Evolutionary conservation across 2,888 invertebrate genomes (phyloP), one percentile per base, ranked within the genome.

Genomic region (Caenorhabditis sp.): DNA sequence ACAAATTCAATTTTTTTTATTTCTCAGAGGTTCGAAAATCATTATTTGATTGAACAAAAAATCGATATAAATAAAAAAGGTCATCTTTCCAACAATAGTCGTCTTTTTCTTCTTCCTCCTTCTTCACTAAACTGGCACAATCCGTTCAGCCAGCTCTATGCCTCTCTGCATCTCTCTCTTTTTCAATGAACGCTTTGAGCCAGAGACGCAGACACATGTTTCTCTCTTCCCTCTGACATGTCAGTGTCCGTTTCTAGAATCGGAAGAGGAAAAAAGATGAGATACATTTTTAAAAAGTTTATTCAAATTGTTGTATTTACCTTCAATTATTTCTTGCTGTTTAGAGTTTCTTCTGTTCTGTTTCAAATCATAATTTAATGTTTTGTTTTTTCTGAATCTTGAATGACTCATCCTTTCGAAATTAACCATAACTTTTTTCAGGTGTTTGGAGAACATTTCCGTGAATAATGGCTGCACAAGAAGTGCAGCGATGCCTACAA

Each of bases 401-500:
- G 3, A 17, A 43, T 43, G 43, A 43, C 43, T 43, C 43, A 43
- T 14, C 43, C 14, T 43, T 43, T 43, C 31, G 10, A 43, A 43
- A 43, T 43, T 43, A 17, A 43, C 10, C 31, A 31, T 31, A n/a
- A 43, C 14, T 43, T 43, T 43, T 43, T 43, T 43, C 5, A 43
- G 43, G 43, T 31, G 31, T 31, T 6, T 10, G 31, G 4, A 31
- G 31, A 10, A 31, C 14, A 43, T 17, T 43, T 17, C 12, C 6
- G 17, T 43, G 2, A 17, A 43, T 14, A 17, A 43, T 43, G 43
- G 6, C 43, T 6, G 43, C 43, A 43, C 43, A 43, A 31, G 55
- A 65, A 66, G 70, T 78, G 14, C 69, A 68, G 55, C 64, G 69
- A 57, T 55, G 60, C 54, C 62, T 80, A n/a, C 58, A 51, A 36